Evolutionary conservation across 2,113 vertebrate species (phyloP), one percentile per base, ranked within the genome.

Genomic region (Oreotrochilus melanogaster): DNA sequence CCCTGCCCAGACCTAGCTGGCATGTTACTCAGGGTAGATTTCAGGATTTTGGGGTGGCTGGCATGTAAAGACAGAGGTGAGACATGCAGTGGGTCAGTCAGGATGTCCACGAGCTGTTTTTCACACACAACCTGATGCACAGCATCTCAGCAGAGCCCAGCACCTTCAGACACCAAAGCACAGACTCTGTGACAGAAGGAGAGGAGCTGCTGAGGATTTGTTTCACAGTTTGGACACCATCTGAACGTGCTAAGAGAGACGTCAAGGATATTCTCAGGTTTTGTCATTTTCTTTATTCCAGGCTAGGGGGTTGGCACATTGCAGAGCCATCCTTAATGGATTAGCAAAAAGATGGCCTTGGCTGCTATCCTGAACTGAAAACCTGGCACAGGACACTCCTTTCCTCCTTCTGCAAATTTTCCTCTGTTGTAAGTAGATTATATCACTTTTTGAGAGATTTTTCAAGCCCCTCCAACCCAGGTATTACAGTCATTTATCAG

Each of bases 131-230:
- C 48, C 85, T 5, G 16, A 43, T 12, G 3, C 0, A 5, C 8
- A 28, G 76, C 69, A 18, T 65, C 60, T 81, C 23, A 2, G 24
- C 18, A 0, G 53, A 92, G 58, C 84, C 33, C 78, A 1, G 21
- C 18, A 45, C 12, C 74, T 86, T 60, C 79, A 88, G 30, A 33
- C 57, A 67, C n/a, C 60, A 11, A 23, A 82, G 93, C 92, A 94
- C 89, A 96, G 85, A 95, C 88, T 79, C 81, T n/a, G 82, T 71
- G 76, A 95, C 93, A 96, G 92, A 97, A 94, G 92, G 94, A 96
- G 88, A 97, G 66, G 93, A 86, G 80, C 27, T 67, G 79, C 93
- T 33, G 83, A 90, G 82, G 72, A 67, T 51, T 92, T 90, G 92
- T 85, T 89, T 83, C n/a, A 3, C 95, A 83, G 88, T 72, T 95